Evolutionary conservation across 1,140 invertebrate species (phyloP), one percentile per base, ranked within the genome.

Genomic region (Aphaenogaster floridana): DNA sequence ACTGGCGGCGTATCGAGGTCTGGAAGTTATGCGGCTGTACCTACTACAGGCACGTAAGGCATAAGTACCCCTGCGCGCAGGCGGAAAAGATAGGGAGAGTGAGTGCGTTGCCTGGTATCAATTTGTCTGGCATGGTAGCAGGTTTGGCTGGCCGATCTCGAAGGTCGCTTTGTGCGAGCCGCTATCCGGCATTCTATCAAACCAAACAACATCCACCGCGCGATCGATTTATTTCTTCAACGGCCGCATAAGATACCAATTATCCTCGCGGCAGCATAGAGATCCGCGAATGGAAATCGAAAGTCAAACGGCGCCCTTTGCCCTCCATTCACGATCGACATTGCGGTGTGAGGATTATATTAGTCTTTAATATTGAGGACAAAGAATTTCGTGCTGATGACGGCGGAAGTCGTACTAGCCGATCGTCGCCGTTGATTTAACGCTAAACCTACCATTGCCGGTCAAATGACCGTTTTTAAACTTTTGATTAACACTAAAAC

Each of bases 121-220:
- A 94, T 95, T 95, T 95, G 94, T 95, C 94, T 92, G 89, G 86
- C 87, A 88, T 92, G 92, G 93, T 93, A 93, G 91, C 91, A 94
- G 91, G 90, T 93, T 90, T 89, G 90, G 90, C 86, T 90, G 92
- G 89, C 88, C 90, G 91, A 90, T 90, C 69, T 36, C 92, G 94
- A 94, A 95, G 93, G 93, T 93, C 92, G 94, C 94, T 95, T 95
- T 95, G 94, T 94, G 90, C 91, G 88, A 90, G 94, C 94, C 94
- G 94, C 94, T 95, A 95, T 95, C 94, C 93, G 81, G 86, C 92
- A 93, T 94, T 94, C 93, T 94, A 95, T 95, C 94, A 94, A 94
- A 94, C 88, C 88, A 89, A 93, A 90, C 89, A 89, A 91, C 93
- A 91, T 93, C 91, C 91, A 71, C 90, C 66, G 88, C 91, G 90